Evolutionary conservation across 2,797 vertebrate genomes (phyloP), one percentile per base, ranked within the genome.

Genomic region (Melanotaenia boesemani): DNA sequence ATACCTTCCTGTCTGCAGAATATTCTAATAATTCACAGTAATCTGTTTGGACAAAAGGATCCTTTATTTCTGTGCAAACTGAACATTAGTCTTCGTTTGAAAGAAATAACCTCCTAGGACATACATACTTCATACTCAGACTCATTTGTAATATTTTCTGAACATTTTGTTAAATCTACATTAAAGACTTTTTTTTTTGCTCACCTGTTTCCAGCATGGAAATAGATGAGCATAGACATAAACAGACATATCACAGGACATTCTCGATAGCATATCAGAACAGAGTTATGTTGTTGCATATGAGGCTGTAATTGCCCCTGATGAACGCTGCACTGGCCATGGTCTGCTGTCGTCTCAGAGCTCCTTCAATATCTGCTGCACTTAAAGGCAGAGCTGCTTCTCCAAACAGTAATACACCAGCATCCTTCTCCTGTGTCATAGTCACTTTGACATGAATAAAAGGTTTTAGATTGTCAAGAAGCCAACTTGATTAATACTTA

Each of bases 401-500:
- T 80, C 63, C 68, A 13, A 52, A 36, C 63, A 69, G 56, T 61
- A 36, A 37, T 54, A n/a, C 57, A 10, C 34, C 72, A 57, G 52
- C 26, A 57, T 56, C 76, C 57, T 54, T 72, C 60, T 57, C 68
- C 74, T 61, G 60, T 66, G 66, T 67, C 32, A 32, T 48, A 32
- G 57, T 62, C 58, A 34, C 70, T 60, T 48, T 6, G 70, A 60
- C 26, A 61, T 67, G 60, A 74, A 81, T 84, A 81, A 85, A 87
- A 89, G 84, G 81, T 87, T 86, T 89, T 71, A 76, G 72, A 83
- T 88, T 81, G 81, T 30, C 12, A 63, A 63, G 76, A 28, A 83
- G 70, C 72, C 74, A 74, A 79, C 64, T 70, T 5, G 63, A 83
- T 89, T 89, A 82, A 86, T 86, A 85, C 74, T 84, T 85, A 82